These are phyloP conservation scores for Vanacampus margaritifer DNA, from an alignment of 2,113 vertebrate species.

Conservation along the genomic window DNA sequence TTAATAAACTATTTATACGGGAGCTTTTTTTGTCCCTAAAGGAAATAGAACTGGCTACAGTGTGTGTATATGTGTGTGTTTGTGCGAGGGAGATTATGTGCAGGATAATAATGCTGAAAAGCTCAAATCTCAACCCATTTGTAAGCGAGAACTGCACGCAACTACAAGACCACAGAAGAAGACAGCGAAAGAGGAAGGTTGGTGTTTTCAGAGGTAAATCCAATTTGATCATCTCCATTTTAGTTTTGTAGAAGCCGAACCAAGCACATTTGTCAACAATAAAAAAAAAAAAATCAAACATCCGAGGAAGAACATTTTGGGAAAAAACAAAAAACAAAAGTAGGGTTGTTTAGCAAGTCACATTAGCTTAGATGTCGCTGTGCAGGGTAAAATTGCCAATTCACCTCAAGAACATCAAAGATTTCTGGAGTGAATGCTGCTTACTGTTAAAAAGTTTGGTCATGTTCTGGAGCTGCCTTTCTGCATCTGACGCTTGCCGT, in stretches of 20 bases:
- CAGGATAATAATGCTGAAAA: constrained; percentile 21
- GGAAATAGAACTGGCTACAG: neutral
- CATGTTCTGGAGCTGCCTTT: too few relatives aligned
- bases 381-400: too few relatives aligned
- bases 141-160: constrained; percentile 21
- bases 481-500: too few relatives aligned
- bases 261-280: neutral
- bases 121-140: constrained; percentile 35
- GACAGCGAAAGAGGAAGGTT: constrained; percentile 13
- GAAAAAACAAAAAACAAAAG: neutral
- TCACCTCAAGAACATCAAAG: too few relatives aligned
- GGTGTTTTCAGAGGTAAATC: constrained; percentile 33
- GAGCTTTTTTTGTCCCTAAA: neutral
- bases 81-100: constrained; percentile 37
- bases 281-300: neutral
- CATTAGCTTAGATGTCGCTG: too few relatives aligned
- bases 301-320: too few relatives aligned
- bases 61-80: neutral
- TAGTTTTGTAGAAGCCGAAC: constrained; percentile 13
- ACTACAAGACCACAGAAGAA: constrained; percentile 1
- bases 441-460: too few relatives aligned
- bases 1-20: constrained; percentile 73
- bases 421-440: too few relatives aligned
- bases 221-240: neutral
- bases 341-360: neutral